A percentile compares a stretch with the other conserved stretches of the same genome.
Conservation (phyloP, 1,140 invertebrate genomes). For the Zaprionus kolodkinae region DNA sequence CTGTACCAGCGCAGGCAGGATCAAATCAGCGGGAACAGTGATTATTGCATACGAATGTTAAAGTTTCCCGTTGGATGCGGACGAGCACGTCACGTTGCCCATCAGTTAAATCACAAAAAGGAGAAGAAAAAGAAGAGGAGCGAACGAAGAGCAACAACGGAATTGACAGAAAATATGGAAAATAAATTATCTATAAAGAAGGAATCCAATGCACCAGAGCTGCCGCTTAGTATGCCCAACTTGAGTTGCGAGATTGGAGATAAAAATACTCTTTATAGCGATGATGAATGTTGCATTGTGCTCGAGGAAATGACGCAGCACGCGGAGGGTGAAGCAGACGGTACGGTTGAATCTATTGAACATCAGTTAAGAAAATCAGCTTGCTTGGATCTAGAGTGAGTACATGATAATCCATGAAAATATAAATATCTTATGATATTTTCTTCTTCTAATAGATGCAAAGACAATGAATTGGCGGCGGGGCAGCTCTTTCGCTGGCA, state of each 20-base stretch:
- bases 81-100: constrained; percentile 55
- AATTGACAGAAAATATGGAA: background rate
- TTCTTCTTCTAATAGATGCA: constrained; percentile 9
- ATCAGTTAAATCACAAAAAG: constrained; percentile 40
- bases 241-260: background rate
- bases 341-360: constrained; percentile 8
- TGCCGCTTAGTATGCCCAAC: constrained; percentile 28
- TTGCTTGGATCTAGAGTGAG: constrained; percentile 11
- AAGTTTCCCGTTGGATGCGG: constrained; percentile 60
- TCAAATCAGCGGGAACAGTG: constrained; percentile 28
- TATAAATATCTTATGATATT: background rate
- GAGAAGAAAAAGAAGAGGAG: background rate
- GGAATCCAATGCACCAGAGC: constrained; percentile 8
- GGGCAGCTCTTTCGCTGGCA: constrained; percentile 50
- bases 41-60: constrained; percentile 57
- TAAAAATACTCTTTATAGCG: constrained; percentile 21
- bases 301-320: constrained; percentile 25
- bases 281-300: constrained; percentile 42
- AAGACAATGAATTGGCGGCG: background rate
- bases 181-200: constrained; percentile 6
- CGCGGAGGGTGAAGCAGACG: constrained; percentile 12
- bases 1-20: constrained; percentile 42
- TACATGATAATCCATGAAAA: background rate
- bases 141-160: background rate
- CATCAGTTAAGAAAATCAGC: background rate